A percentile compares a stretch with the other conserved stretches of the same genome.
phyloP scores from a whole-genome alignment of 2,113 vertebrate species.

The Pachyramphus minor region DNA sequence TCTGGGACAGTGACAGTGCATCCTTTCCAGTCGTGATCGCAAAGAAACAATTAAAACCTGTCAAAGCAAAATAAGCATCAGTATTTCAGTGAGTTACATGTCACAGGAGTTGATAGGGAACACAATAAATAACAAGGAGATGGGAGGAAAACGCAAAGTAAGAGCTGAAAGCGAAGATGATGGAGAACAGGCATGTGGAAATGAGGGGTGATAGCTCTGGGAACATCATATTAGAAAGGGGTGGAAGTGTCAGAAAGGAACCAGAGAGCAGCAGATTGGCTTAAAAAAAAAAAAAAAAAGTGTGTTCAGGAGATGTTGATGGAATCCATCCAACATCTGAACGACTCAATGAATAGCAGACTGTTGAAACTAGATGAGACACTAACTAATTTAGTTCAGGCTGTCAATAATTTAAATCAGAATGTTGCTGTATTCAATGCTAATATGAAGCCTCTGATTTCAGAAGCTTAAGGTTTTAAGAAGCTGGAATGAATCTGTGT shows the following conservation, averaged over 20 bases:
- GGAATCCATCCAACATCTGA: slow-evolving; percentile 66
- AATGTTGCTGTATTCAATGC: slow-evolving; percentile 30
- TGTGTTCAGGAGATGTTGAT: slow-evolving; percentile 61
- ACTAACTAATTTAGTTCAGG: slow-evolving; percentile 65
- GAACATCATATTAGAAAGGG: slow-evolving; percentile 10
- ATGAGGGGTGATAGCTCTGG: not conserved
- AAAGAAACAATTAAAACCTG: not conserved
- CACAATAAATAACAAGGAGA: not conserved
- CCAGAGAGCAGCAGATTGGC: slow-evolving; percentile 50
- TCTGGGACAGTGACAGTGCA: not conserved
- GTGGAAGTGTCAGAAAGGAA: slow-evolving; percentile 45
- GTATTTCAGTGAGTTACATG: not conserved
- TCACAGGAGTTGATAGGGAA: not conserved
- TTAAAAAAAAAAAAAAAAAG: not conserved
- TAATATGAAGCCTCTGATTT: slow-evolving; percentile 34
- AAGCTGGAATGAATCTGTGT: not conserved
- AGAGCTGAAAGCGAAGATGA: not conserved
- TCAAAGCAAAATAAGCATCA: not conserved
- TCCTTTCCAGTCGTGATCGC: not conserved
- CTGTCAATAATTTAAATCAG: slow-evolving; percentile 71
- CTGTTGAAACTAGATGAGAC: slow-evolving; percentile 66
- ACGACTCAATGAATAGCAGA: slow-evolving; percentile 60
- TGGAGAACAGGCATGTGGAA: not conserved
- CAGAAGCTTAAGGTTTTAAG: slow-evolving; percentile 37
- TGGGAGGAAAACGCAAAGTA: not conserved